phyloP scores from a whole-genome alignment of 2,797 vertebrate species.

The Melopsittacus undulatus region DNA sequence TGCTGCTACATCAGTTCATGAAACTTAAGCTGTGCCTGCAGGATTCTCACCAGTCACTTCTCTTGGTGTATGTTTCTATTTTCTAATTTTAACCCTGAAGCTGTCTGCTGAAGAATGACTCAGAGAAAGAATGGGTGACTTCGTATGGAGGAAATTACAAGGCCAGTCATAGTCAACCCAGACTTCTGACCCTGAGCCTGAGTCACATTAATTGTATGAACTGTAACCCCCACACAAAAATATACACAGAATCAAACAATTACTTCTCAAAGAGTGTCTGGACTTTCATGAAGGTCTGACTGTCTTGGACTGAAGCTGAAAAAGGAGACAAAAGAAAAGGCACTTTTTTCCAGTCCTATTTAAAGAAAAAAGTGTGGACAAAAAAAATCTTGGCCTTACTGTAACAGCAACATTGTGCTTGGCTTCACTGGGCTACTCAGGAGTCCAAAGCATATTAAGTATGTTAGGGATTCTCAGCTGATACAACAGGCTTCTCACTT shows the following conservation, averaged over 20 bases:
- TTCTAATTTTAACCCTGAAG: slow-evolving; percentile 54
- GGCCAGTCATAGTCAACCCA: slow-evolving; percentile 56
- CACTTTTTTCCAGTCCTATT: slow-evolving; percentile 15
- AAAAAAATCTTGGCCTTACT: slow-evolving; percentile 16
- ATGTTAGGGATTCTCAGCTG: neutral
- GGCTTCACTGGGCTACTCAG: neutral
- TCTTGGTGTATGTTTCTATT: neutral
- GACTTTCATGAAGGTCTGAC: neutral
- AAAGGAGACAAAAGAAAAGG: slow-evolving; percentile 33
- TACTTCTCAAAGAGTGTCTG: neutral
- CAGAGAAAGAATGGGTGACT: slow-evolving; percentile 56
- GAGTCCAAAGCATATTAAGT: neutral
- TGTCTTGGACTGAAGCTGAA: slow-evolving; percentile 6
- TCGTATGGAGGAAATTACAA: slow-evolving; percentile 51
- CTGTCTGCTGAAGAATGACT: slow-evolving; percentile 54
- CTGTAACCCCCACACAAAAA: neutral
- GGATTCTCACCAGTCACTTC: neutral
- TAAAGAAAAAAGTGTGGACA: neutral
- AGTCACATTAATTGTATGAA: slow-evolving; percentile 36
- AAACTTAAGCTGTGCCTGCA: neutral
- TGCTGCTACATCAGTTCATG: neutral
- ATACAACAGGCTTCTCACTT: neutral
- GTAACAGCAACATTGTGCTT: slow-evolving; percentile 45
- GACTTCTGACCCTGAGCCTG: slow-evolving; percentile 58
- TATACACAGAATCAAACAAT: slow-evolving; percentile 43